Evolutionary conservation across 1,140 invertebrate species (phyloP).

Genomic region (Dendrolimus punctatus): DNA sequence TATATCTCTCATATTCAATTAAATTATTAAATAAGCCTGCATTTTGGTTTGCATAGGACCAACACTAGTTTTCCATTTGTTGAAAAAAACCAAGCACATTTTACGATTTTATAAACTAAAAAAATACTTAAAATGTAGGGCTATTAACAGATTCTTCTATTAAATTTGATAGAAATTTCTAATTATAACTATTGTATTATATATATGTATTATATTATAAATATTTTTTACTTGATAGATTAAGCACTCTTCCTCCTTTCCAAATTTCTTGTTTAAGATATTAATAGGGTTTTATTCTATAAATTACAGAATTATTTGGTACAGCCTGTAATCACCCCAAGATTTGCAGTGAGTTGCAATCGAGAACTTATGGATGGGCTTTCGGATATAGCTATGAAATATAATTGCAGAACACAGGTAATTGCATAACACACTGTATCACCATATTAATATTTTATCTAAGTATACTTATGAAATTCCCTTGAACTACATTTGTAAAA

Average conservation of each 20-base stretch:
- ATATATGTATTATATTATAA: neutral
- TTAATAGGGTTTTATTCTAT: neutral
- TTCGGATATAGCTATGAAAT: slow-evolving; percentile 78
- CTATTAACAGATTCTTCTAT: neutral
- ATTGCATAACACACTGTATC: neutral
- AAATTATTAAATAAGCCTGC: too few relatives aligned
- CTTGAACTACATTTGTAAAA: too few relatives aligned
- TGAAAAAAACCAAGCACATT: too few relatives aligned
- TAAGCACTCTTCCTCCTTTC: too few relatives aligned
- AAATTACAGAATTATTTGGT: slow-evolving; percentile 79
- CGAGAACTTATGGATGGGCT: slow-evolving; percentile 79
- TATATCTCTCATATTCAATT: too few relatives aligned
- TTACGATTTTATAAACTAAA: too few relatives aligned
- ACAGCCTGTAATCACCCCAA: slow-evolving; percentile 87
- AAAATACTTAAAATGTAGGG: neutral
- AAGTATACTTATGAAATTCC: too few relatives aligned
- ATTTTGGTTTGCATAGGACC: too few relatives aligned
- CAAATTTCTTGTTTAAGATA: neutral
- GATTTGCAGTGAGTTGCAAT: slow-evolving; percentile 89
- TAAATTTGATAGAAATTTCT: neutral
- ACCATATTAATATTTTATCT: too few relatives aligned
- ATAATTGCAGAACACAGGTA: slow-evolving; percentile 85
- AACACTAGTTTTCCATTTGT: too few relatives aligned
- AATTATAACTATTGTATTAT: neutral
- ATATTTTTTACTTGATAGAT: too few relatives aligned